Base-by-base conservation (phyloP, 2,888 invertebrate genomes). In the Parnassius orleans region DNA sequence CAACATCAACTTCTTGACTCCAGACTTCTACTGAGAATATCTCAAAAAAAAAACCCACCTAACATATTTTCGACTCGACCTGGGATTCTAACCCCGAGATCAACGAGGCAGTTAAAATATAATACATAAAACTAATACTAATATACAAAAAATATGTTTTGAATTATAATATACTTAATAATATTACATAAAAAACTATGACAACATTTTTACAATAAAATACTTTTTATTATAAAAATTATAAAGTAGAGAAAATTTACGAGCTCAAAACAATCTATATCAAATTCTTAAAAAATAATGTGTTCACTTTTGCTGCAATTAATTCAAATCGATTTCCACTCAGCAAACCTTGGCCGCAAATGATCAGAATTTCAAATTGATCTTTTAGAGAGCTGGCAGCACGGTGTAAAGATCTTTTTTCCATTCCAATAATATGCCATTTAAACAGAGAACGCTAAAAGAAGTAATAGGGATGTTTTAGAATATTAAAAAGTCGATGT, bases 291-390 rank as follows among this genome's bases (percentile, higher is more conserved):
- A 63, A 65, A 68, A 67, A 78, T 79, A 88, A 89, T 85, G 88
- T 66, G 68, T 72, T 72, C 33, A 43, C 44, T 55, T 14, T 46
- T 71, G 72, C 71, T 69, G 74, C 85, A 88, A 89, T 88, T 87
- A 89, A 88, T 90, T 90, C 86, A 87, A 89, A 90, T 88, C 86
- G 87, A 89, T 89, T 87, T 88, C 86, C 85, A 88, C 86, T 86
- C 83, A 81, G 77, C 82, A 78, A 82, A 79, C 78, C 80, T 74
- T 78, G 78, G 80, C 82, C 79, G 80, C 81, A 79, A 78, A 80
- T 76, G 84, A 90, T 90, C 87, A 85, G 90, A 90, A 90, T 91
- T 90, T 90, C 86, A 90, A 90, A 90, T 90, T 78, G 79, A 77
- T 76, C 85, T 81, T 86, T 82, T 83, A 80, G 79, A 84, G 81